Base-by-base conservation (phyloP, 2,888 invertebrate species). In the Euplagia quadripunctaria region DNA sequence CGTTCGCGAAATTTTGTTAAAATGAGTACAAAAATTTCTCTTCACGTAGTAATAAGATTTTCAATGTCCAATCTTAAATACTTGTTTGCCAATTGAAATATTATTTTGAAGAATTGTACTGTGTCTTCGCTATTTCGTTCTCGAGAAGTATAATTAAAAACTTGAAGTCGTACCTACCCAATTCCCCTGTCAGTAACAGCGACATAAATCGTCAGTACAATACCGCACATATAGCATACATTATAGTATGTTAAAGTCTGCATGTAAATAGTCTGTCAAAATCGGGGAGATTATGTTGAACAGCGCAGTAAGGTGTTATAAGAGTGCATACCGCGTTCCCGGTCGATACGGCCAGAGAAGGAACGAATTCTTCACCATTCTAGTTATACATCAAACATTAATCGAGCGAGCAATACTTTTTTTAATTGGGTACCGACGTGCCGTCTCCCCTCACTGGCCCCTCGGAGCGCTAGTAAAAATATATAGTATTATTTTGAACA, bases 381-480 rank as follows among this genome's bases (percentile, higher is more conserved):
- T 72, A 74, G 51, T 17, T 64, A 68, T 74, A 72, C 73, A 79
- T 79, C 75, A 79, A 84, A 82, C 82, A 84, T 83, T 82, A 79
- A 83, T 84, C 75, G 73, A 78, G 17, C 74, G 58, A 78, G 79
- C 77, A 85, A 85, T 83, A 83, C 76, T 82, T 87, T 88, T 83
- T 85, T 87, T 86, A 86, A 85, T 86, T 86, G 84, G 83, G 90
- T 89, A 85, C 86, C 84, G 84, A 87, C 85, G 84, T 87, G 82
- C 89, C 90, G 88, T 77, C 79, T 75, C 78, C 90, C 87, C 82
- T 85, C 84, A 82, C 14, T 58, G 58, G n/a, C 84, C 87, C 85
- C 86, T 80, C 86, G 86, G 86, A 87, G 86, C 86, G 76, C 77
- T 84, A 87, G 86, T 90, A 92, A 92, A 91, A 90, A 75, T 70